A percentile compares a stretch with the other conserved stretches of the same genome.
phyloP scores from a whole-genome alignment of 2,797 vertebrate species.

The Odontamblyopus lacepedii region DNA sequence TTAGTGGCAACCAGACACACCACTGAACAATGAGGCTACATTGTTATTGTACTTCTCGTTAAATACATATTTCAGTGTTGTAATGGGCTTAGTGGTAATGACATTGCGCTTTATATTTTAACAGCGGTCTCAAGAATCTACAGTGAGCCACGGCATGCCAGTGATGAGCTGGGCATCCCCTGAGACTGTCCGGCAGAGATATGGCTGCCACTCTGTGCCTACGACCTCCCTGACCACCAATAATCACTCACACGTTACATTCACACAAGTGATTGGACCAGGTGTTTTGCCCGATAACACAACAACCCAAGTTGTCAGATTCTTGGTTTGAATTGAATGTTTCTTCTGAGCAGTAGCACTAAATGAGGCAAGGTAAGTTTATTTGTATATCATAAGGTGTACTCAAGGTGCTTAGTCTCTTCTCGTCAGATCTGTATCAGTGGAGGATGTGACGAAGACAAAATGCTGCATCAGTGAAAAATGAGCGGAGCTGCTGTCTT shows the following conservation, averaged over 20 bases:
- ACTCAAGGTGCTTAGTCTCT: not conserved
- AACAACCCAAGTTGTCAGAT: no score
- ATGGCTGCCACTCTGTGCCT: not conserved
- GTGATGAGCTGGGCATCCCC: not conserved
- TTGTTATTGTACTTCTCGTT: not conserved
- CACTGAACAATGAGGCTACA: not conserved
- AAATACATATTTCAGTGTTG: not conserved
- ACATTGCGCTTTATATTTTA: not conserved
- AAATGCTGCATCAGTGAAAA: constrained; percentile 75
- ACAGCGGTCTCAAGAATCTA: not conserved
- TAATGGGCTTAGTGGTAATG: not conserved
- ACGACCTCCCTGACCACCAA: not conserved
- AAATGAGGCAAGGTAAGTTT: no score
- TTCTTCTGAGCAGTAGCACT: not conserved
- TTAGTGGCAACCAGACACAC: not conserved
- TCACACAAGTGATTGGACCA: not conserved
- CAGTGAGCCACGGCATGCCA: not conserved
- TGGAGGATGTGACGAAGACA: constrained; percentile 41
- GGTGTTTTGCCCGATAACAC: no score
- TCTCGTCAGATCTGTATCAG: constrained; percentile 53
- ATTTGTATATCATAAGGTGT: no score
- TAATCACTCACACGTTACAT: not conserved
- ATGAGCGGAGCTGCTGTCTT: constrained; percentile 43
- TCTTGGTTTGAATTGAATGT: no score
- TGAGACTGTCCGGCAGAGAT: not conserved